Evolutionary conservation across 2,113 vertebrate genomes (phyloP), one percentile per base, ranked within the genome.

Genomic region (Lipophrys pholis): DNA sequence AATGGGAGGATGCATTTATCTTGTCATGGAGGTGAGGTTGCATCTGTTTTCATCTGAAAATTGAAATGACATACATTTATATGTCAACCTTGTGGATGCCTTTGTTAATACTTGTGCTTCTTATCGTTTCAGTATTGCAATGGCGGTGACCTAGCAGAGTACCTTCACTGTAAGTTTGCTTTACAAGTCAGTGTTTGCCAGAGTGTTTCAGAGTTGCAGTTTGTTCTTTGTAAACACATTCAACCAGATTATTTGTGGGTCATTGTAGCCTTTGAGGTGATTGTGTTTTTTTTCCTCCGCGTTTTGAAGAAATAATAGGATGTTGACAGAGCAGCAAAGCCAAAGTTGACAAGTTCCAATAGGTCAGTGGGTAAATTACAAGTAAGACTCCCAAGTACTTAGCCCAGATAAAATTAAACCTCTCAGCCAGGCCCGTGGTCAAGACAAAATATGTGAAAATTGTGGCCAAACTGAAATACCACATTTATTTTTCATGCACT

Each of bases 21-120:
- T 99, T 69, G 96, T 99, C 83, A 99, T 99, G 98, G 98, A 99
- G 97, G 98, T 98, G 85, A 95, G 96, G 21, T 77, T 64, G 12
- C 17, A 7, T 35, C 7, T 77, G 7, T 65, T 65, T 55, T 62
- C n/a, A 36, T 48, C 40, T 57, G 9, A 1, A 54, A 45, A 81
- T 69, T 6, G 3, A 55, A 71, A 57, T 54, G 12, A 15, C 30
- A 63, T 72, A 57, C 14, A 55, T 35, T 60, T 5, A 51, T 62
- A 56, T 14, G 5, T 16, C 10, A 14, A 30, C 21, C 21, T 17
- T 43, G 5, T 36, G 6, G 14, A 11, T n/a, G 30, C 14, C 3
- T 10, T 16, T 43, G 2, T 15, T 69, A 17, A 64, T n/a, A n/a
- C 48, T 5, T 15, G 36, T 62, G 43, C 60, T 49, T 46, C 62